phyloP scores from a whole-genome alignment of 2,888 invertebrate genomes.

The Mamestra brassicae region DNA sequence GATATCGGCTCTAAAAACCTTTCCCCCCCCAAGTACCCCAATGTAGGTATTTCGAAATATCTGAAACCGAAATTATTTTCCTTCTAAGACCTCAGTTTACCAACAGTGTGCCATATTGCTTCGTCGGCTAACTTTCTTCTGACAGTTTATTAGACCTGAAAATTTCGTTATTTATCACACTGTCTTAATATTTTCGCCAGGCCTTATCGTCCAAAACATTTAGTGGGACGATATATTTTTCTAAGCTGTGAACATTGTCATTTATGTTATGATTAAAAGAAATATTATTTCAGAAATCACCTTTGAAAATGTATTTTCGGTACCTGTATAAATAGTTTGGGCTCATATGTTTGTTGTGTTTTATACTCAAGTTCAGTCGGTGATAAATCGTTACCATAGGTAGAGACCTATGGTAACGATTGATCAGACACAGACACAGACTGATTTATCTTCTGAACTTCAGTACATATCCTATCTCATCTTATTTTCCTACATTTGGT shows the following conservation, averaged over 20 bases:
- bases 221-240: conserved; percentile 54
- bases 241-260: conserved; percentile 52
- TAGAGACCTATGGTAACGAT: too few species aligned
- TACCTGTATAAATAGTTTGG: neutral
- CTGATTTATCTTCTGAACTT: neutral
- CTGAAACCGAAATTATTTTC: conserved; percentile 15
- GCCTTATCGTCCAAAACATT: conserved; percentile 39
- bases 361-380: too few species aligned
- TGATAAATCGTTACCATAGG: too few species aligned
- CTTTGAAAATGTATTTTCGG: conserved; percentile 20
- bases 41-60: conserved; percentile 8
- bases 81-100: neutral
- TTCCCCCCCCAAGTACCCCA: neutral
- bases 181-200: conserved; percentile 52
- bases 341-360: neutral
- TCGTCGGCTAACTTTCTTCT: conserved; percentile 36
- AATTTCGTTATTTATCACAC: conserved; percentile 55
- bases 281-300: conserved; percentile 27
- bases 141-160: conserved; percentile 55
- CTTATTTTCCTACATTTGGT: neutral
- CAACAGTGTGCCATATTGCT: conserved; percentile 42
- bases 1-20: neutral
- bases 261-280: conserved; percentile 48
- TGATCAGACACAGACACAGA: too few species aligned
- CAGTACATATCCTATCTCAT: neutral